Evolutionary conservation across 2,888 invertebrate genomes (phyloP).

Genomic region (Maniola hyperantus): DNA sequence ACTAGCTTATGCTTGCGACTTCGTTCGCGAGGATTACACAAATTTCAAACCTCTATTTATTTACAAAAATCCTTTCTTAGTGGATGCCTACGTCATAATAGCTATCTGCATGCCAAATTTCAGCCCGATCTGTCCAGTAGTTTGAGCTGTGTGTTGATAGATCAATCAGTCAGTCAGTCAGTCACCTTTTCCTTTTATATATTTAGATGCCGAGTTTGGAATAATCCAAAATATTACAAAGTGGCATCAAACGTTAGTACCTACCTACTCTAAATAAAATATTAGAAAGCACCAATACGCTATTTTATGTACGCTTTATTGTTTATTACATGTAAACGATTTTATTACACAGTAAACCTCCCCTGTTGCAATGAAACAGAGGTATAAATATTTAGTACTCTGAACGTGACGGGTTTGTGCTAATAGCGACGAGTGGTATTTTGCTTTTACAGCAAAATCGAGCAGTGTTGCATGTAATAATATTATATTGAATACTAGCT

Average conservation of each 20-base stretch:
- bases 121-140: no score
- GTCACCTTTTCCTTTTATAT: no score
- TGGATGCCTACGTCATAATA: no score
- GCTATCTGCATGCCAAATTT: no score
- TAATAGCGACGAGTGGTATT: conserved; percentile 7
- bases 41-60: no score
- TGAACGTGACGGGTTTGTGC: neutral
- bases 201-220: neutral
- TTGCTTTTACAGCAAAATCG: conserved; percentile 3
- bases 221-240: neutral
- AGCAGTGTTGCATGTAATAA: neutral
- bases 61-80: no score
- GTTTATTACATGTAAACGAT: conserved; percentile 21
- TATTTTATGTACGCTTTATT: conserved; percentile 14
- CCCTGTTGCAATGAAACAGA: conserved; percentile 14
- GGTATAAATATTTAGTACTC: conserved; percentile 23
- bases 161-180: no score
- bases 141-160: no score
- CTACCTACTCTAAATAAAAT: neutral
- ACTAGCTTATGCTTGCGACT: no score
- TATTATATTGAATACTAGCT: no score
- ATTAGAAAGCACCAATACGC: conserved; percentile 8
- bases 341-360: conserved; percentile 17
- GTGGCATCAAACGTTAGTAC: neutral
- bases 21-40: no score